These are phyloP conservation scores for Apamea epomidion DNA, from an alignment of 2,888 invertebrate genomes.

Conservation along the genomic window DNA sequence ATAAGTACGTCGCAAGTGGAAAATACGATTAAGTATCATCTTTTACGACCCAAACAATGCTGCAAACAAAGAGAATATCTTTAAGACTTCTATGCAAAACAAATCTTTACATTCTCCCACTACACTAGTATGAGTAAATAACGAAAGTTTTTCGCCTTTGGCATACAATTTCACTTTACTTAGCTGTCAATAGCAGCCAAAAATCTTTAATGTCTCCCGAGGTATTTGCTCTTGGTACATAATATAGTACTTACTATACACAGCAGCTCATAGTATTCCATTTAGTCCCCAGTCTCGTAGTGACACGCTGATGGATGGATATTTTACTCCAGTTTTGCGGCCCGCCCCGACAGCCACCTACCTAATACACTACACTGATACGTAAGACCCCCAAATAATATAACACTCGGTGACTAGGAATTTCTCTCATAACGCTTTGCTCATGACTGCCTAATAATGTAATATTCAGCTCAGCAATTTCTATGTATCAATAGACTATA, in stretches of 20 bases:
- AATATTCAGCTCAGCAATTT: slow-evolving; percentile 49
- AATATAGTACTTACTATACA: slow-evolving; percentile 30
- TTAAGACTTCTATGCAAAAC: slow-evolving; percentile 8
- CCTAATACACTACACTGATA: slow-evolving; percentile 40
- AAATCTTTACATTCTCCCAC: neutral
- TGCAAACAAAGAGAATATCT: slow-evolving; percentile 35
- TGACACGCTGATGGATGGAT: slow-evolving; percentile 65
- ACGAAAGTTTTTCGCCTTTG: slow-evolving; percentile 22
- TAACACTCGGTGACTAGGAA: slow-evolving; percentile 31
- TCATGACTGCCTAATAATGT: slow-evolving; percentile 37
- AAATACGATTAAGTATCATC: slow-evolving; percentile 27
- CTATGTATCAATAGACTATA: slow-evolving; percentile 22
- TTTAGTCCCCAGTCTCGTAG: slow-evolving; percentile 52
- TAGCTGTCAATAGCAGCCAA: slow-evolving; percentile 32
- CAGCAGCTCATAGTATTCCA: slow-evolving; percentile 43
- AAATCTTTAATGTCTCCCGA: slow-evolving; percentile 47
- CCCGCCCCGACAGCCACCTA: slow-evolving; percentile 43
- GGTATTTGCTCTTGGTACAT: slow-evolving; percentile 30
- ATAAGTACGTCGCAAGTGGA: neutral
- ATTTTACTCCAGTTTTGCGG: slow-evolving; percentile 55
- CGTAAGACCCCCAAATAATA: slow-evolving; percentile 44
- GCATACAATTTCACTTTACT: slow-evolving; percentile 42
- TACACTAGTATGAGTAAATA: slow-evolving; percentile 20
- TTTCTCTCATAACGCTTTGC: slow-evolving; percentile 36
- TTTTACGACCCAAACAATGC: slow-evolving; percentile 3